These are phyloP conservation scores for Nymphalis io DNA, from an alignment of 1,140 invertebrate species.

Conservation along the genomic window DNA sequence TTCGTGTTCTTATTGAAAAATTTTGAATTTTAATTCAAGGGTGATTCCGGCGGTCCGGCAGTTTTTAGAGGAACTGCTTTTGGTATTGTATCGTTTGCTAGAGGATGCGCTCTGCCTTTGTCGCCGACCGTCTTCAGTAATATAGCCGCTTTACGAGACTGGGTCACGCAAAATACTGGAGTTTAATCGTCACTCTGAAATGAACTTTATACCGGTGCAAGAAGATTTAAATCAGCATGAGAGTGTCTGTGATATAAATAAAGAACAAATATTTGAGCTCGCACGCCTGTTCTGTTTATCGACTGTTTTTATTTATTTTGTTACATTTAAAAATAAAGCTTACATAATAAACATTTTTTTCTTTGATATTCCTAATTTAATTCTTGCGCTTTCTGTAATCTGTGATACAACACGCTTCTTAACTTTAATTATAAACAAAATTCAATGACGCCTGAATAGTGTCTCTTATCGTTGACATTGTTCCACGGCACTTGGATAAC, in stretches of 20 bases:
- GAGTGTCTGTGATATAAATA: constrained; percentile 60
- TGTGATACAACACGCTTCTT: too few species aligned
- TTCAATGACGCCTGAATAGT: too few species aligned
- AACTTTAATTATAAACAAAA: too few species aligned
- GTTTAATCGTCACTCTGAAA: constrained; percentile 46
- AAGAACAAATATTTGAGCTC: constrained; percentile 38
- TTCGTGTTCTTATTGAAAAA: neutral
- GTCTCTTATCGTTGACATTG: too few species aligned
- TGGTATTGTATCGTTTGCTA: constrained; percentile 74
- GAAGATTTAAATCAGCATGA: constrained; percentile 32
- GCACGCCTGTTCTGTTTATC: constrained; percentile 38
- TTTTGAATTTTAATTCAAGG: constrained; percentile 44
- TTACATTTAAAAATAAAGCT: constrained; percentile 47
- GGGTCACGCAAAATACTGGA: constrained; percentile 72
- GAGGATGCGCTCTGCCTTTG: constrained; percentile 70
- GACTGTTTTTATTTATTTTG: constrained; percentile 44
- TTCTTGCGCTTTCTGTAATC: neutral
- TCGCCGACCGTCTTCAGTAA: constrained; percentile 77
- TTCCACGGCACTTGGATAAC: too few species aligned
- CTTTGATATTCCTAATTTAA: neutral
- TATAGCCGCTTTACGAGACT: constrained; percentile 65
- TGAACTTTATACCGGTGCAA: constrained; percentile 21
- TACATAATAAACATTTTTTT: constrained; percentile 40
- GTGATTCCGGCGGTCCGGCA: constrained; percentile 74
- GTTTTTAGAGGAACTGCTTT: constrained; percentile 69